Percentiles rank a stretch among this genome's conserved stretches.
phyloP scores from a whole-genome alignment of 2,797 vertebrate species.

The Enteromius argenteus region DNA sequence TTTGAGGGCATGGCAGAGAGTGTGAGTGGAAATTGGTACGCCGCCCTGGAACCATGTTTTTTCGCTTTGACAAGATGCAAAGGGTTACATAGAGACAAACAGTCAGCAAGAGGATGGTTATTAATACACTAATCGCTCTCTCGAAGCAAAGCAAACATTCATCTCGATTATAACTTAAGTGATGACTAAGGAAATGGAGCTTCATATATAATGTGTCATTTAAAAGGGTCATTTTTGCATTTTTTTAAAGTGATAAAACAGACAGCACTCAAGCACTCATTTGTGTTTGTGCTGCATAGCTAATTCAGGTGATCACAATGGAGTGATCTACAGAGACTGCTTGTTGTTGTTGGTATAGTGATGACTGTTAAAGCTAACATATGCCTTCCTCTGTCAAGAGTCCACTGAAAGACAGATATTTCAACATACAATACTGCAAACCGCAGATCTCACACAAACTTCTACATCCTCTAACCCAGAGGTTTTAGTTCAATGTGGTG shows the following conservation, averaged over 20 bases:
- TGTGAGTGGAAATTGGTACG: slow-evolving; percentile 67
- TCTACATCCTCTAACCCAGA: slow-evolving; percentile 49
- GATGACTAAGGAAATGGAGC: slow-evolving; percentile 19
- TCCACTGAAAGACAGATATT: slow-evolving; percentile 19
- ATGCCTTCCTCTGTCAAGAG: not conserved
- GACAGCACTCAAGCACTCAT: not conserved
- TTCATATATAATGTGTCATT: slow-evolving; percentile 16
- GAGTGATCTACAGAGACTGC: not conserved
- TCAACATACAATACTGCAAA: slow-evolving; percentile 25
- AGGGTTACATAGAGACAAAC: slow-evolving; percentile 15
- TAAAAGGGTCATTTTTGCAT: not conserved
- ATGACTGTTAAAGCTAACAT: slow-evolving; percentile 14
- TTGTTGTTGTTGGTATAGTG: slow-evolving; percentile 17
- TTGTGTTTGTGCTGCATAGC: not conserved
- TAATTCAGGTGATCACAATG: not conserved
- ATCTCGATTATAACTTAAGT: not conserved
- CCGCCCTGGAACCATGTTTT: slow-evolving; percentile 62
- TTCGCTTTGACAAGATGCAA: not conserved
- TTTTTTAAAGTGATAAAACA: slow-evolving; percentile 14
- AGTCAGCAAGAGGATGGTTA: not conserved
- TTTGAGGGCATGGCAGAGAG: slow-evolving; percentile 76
- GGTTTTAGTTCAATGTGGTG: slow-evolving; percentile 34
- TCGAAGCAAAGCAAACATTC: not conserved
- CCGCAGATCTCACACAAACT: slow-evolving; percentile 23
- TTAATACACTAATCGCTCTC: not conserved